Base-by-base conservation (phyloP, 2,113 vertebrate species). In the Galbula dea region DNA sequence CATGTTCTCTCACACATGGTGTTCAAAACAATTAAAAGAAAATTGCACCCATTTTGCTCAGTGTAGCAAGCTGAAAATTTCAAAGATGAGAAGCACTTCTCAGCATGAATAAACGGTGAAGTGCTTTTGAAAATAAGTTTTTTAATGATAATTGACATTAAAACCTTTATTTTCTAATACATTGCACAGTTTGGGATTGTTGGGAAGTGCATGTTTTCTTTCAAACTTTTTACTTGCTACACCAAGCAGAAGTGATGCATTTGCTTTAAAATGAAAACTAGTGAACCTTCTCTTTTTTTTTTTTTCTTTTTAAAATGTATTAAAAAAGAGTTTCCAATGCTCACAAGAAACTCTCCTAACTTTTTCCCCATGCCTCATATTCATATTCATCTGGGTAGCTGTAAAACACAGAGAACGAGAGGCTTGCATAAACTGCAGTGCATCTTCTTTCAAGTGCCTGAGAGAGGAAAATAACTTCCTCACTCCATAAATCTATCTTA, bases 21-120 rank as follows among this genome's bases (percentile, higher is more conserved):
- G 81, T 86, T 95, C 94, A 83, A 96, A 94, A 97, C 95, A 97
- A 97, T 97, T 97, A 96, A 97, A 97, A 96, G 91, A 95, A 96
- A 97, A 97, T 97, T 97, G 95, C 89, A 95, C 73, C 90, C 92
- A 94, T 96, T 96, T 97, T 95, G 73, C 57, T 93, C 80, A 62
- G 90, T 90, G 88, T 79, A 96, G 88, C 97, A 93, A 68, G 86
- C 89, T 93, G 92, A 96, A 96, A 95, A 94, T 92, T 95, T 96
- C 91, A 92, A 93, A 96, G 92, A 96, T 81, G 92, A 95, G 96
- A 95, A 93, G 86, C 75, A 86, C 93, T 95, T 95, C 96, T 86
- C 96, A 97, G 92, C 95, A 95, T 96, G 94, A 96, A 79, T 91
- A 94, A 94, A 93, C 91, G 65, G 82, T 92, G 93, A 95, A 97